Base-by-base conservation (phyloP, 2,797 vertebrate genomes). In the Pangasius larnaudii region DNA sequence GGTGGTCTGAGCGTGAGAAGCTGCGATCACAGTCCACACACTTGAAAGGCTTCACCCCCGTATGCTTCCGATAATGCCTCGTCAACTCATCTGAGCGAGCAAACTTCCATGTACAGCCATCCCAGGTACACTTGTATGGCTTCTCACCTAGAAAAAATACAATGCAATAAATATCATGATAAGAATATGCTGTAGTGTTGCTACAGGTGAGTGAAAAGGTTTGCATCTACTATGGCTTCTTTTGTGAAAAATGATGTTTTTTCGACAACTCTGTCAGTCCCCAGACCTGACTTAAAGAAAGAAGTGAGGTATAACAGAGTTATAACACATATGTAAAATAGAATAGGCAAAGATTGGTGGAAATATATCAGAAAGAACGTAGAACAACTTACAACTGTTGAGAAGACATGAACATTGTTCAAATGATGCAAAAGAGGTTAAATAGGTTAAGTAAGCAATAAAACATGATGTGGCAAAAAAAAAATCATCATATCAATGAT, bases 41-140 rank as follows among this genome's bases (percentile, higher is more conserved):
- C 96, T 99, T 99, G 96, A 99, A 99, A 91, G 99, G 99, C 94
- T 99, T 99, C 93, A 99, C 98, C 89, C 99, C 99, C 0, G 99
- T 99, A 96, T 99, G 98, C 95, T 99, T 99, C 92, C 99, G 97
- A 95, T 98, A 99, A 95, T 99, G 99, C 96, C 99, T 96, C 1
- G 99, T 99, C 96, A 99, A 97, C 97, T 99, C 99, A 42, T 99
- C 99, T 0, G 99, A 99, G 89, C 99, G 98, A 90, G 99, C 99
- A 56, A 99, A 99, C 96, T 99, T 99, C 99, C 99, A 99, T 92
- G 98, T 99, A 95, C 99, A 99, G 93, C 99, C 99, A 92, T 99
- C 99, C 99, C 99, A 99, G 91, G 98, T 99, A 95, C 99, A 99
- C 92, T 99, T 99, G 96, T 99, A 99, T 91, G 99, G 99, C 93